Evolutionary conservation across 2,113 vertebrate genomes (phyloP).

Genomic region (Peromyscus leucopus): DNA sequence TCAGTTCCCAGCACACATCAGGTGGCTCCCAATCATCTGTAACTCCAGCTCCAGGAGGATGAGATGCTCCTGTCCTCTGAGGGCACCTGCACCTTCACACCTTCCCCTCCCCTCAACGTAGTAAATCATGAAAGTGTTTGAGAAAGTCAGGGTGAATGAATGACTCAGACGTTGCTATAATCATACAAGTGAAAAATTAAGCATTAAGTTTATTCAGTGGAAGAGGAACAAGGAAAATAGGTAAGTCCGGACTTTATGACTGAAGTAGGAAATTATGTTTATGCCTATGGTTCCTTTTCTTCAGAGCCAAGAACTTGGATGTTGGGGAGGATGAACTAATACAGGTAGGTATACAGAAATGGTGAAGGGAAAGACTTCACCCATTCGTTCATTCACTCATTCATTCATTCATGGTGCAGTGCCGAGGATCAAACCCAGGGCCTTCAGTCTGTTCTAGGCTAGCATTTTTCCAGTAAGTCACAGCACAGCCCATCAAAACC

Average conservation of each 20-base stretch:
- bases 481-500: neutral
- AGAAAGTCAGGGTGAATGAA: neutral
- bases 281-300: neutral
- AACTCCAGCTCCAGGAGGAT: neutral
- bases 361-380: neutral
- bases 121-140: neutral
- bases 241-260: neutral
- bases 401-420: no score
- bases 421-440: neutral
- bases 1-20: neutral
- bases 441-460: neutral
- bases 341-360: neutral
- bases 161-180: neutral
- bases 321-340: neutral
- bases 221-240: neutral
- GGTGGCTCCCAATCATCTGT: neutral
- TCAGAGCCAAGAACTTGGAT: neutral
- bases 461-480: neutral
- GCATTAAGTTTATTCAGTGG: neutral
- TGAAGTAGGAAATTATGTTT: neutral
- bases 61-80: neutral
- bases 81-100: no score
- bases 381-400: neutral
- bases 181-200: conserved; percentile 30
- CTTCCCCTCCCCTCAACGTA: neutral